Conservation (phyloP, 1,140 invertebrate genomes). For the Melipona quadrifasciata region DNA sequence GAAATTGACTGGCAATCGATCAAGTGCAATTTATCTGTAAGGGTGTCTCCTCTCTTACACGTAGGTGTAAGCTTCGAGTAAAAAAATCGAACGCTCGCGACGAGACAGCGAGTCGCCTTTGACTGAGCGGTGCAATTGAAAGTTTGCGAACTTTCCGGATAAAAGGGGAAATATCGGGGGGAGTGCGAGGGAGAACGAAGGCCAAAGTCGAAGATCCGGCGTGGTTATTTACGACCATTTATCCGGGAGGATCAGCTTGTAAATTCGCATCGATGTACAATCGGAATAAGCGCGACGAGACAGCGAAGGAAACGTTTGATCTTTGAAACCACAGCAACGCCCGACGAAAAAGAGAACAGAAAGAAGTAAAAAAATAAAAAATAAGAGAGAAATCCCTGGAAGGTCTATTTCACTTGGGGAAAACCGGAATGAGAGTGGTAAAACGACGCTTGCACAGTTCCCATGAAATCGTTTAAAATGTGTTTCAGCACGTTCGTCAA, state of each 20-base stretch:
- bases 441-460: background rate
- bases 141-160: conserved; percentile 7
- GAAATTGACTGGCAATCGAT: background rate
- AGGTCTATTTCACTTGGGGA: conserved; percentile 27
- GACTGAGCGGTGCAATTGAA: conserved; percentile 17
- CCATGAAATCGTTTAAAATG: conserved; percentile 42
- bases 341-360: no score
- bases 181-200: background rate
- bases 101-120: conserved; percentile 2
- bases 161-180: background rate
- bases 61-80: background rate
- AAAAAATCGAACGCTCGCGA: background rate
- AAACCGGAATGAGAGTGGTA: background rate
- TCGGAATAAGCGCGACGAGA: background rate
- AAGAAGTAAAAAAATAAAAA: background rate
- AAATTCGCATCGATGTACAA: conserved; percentile 20
- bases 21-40: background rate
- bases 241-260: conserved; percentile 21
- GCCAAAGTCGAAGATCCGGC: background rate
- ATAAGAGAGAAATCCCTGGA: background rate
- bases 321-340: conserved; percentile 7
- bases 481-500: conserved; percentile 36
- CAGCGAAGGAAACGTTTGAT: conserved; percentile 20
- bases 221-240: conserved; percentile 27
- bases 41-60: no score